A percentile compares a stretch with the other conserved stretches of the same genome.
Conservation (phyloP, 2,113 vertebrate genomes). For the Thermophis baileyi region DNA sequence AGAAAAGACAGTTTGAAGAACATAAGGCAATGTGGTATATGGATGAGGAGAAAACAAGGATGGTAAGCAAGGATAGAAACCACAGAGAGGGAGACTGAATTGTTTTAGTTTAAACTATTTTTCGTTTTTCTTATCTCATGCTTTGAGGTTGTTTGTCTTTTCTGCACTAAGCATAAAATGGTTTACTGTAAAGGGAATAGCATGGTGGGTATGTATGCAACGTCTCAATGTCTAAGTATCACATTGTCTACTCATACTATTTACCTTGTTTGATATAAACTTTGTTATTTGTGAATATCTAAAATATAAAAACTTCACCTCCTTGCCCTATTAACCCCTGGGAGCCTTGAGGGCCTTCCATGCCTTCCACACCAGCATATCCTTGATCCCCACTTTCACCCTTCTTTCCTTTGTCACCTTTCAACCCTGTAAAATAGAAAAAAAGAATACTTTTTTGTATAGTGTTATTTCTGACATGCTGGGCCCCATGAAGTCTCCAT, state of each 20-base stretch:
- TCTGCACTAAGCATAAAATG: not conserved
- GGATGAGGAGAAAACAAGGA: not conserved
- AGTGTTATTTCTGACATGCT: not conserved
- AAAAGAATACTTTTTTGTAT: not conserved
- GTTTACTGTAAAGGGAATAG: not conserved
- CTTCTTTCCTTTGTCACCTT: conserved; percentile 67
- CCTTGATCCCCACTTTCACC: conserved; percentile 75
- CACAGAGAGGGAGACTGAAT: not conserved
- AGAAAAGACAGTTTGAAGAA: not conserved
- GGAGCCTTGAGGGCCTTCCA: conserved; percentile 73
- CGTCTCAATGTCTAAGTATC: not conserved
- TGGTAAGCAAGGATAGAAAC: not conserved
- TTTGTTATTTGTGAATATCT: not conserved
- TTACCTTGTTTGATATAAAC: not conserved
- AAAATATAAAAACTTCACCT: conserved; percentile 64
- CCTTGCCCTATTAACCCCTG: conserved; percentile 71
- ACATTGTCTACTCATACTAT: not conserved
- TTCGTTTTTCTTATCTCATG: not conserved
- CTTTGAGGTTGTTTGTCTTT: not conserved
- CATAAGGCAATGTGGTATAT: not conserved
- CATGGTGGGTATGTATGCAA: not conserved
- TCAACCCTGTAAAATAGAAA: conserved; percentile 56
- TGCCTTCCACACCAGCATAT: conserved; percentile 79
- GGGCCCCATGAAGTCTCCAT: not conserved
- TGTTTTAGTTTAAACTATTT: not conserved